Evolutionary conservation across 2,888 invertebrate species (phyloP).

Genomic region (Xanthia icteritia): DNA sequence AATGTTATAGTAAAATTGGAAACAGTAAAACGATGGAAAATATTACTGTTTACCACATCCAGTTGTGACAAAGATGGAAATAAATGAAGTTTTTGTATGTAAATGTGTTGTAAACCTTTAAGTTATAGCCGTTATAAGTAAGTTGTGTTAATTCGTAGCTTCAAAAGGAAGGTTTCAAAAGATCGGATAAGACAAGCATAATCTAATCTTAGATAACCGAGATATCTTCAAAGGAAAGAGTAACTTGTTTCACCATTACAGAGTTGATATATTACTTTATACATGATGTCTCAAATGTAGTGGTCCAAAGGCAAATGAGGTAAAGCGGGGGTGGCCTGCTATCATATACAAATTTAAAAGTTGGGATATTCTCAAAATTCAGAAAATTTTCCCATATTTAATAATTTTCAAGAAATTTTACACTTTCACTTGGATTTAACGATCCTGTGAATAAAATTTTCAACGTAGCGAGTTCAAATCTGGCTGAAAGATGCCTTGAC

Average conservation of each 20-base stretch:
- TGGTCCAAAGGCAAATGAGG: too few species aligned
- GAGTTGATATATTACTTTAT: not conserved
- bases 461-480: too few species aligned
- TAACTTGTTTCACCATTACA: not conserved
- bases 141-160: slow-evolving; percentile 14
- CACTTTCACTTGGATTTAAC: too few species aligned
- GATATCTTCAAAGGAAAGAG: not conserved
- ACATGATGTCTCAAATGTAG: too few species aligned
- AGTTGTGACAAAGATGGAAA: slow-evolving; percentile 22
- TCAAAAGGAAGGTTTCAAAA: not conserved
- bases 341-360: too few species aligned
- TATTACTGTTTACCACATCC: slow-evolving; percentile 46
- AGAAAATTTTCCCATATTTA: too few species aligned
- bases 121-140: slow-evolving; percentile 3
- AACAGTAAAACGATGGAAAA: slow-evolving; percentile 51
- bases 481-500: too few species aligned
- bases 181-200: slow-evolving; percentile 5
- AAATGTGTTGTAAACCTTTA: slow-evolving; percentile 26
- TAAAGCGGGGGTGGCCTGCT: too few species aligned
- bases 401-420: too few species aligned
- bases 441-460: too few species aligned
- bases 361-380: too few species aligned
- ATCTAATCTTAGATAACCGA: not conserved
- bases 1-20: slow-evolving; percentile 59
- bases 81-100: slow-evolving; percentile 32